Evolutionary conservation across 2,888 invertebrate species (phyloP), one percentile per base, ranked within the genome.

Genomic region (Drosophila rellima): DNA sequence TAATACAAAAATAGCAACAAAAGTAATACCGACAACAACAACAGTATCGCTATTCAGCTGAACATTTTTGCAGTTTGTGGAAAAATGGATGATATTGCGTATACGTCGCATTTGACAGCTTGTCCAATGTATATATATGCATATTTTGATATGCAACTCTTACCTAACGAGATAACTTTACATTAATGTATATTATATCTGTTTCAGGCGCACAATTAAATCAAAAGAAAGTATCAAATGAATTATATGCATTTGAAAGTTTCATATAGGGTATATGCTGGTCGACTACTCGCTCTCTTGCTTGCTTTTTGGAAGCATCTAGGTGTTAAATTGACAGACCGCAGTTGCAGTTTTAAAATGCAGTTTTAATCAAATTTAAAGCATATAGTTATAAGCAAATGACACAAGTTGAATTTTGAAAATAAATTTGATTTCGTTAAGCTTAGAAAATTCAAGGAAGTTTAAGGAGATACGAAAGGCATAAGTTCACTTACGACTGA

Each of bases 11-110:
- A 56, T 55, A 23, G 37, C 6, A 56, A 18, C 40, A 42, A 45
- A 17, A 48, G 35, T 26, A 57, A 37, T 26, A 57, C 17, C 5
- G 45, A n/a, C 17, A 65, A 39, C 26, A 47, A 33, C 33, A 50
- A 40, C 29, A 42, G 18, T 59, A 45, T 23, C 39, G 18, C 33
- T 20, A 42, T 51, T 42, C 50, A 48, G 69, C 65, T 75, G 48
- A 62, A 67, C 50, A 75, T 72, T 62, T 83, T 62, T 51, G 69
- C 72, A 72, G 67, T 72, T 65, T 76, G 62, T 62, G 55, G 47
- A n/a, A 54, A 78, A 56, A 68, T 68, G 23, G 69, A 67, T 80
- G 71, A 68, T 60, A 68, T 62, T 71, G 76, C 65, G 80, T 70
- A 78, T 78, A 74, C 77, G 67, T 59, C 66, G 45, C 70, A 63